Conservation (phyloP, 2,797 vertebrate genomes). For the Characodon lateralis region DNA sequence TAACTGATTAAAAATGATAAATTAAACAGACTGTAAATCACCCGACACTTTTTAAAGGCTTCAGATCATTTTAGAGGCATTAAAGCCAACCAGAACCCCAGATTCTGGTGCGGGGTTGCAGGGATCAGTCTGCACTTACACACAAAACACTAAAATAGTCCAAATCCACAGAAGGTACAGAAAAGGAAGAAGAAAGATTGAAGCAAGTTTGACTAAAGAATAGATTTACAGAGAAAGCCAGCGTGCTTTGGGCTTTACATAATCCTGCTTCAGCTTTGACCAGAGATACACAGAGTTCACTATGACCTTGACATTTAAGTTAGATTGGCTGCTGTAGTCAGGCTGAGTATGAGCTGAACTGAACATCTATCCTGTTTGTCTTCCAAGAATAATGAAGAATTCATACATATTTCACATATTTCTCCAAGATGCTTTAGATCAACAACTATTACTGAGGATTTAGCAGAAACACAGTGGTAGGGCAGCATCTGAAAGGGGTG, state of each 20-base stretch:
- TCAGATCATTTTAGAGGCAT: no score
- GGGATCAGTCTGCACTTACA: no score
- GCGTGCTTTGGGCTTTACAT: background rate
- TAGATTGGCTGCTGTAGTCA: background rate
- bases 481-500: no score
- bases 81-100: no score
- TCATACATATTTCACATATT: no score
- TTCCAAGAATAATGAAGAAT: constrained; percentile 4
- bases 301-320: constrained; percentile 12
- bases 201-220: background rate
- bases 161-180: background rate
- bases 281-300: background rate
- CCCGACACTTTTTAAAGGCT: no score
- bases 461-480: no score
- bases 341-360: background rate
- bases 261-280: constrained; percentile 5
- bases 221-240: background rate
- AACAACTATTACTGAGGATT: no score
- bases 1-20: no score
- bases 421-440: no score
- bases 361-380: background rate
- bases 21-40: no score
- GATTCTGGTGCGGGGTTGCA: no score
- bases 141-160: background rate
- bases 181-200: background rate